phyloP scores from a whole-genome alignment of 2,888 invertebrate genomes.

The Lobophora halterata region DNA sequence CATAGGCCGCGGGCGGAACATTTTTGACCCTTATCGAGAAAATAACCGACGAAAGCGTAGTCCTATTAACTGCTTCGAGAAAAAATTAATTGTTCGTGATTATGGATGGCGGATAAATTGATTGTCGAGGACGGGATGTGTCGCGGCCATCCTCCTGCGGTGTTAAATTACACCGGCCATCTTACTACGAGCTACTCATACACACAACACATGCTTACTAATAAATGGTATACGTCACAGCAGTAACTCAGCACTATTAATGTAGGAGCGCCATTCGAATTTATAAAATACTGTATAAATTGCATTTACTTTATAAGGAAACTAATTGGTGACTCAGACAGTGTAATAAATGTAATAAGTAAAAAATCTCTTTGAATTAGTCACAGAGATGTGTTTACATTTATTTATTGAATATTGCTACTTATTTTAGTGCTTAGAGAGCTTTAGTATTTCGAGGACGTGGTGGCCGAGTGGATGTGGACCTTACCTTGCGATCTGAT shows the following conservation, averaged over 20 bases:
- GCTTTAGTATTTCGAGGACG: no score
- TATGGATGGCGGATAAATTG: conserved; percentile 71
- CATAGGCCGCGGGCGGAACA: conserved; percentile 67
- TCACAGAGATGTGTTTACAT: conserved; percentile 25
- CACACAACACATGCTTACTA: conserved; percentile 29
- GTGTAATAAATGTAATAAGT: conserved; percentile 34
- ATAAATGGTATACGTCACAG: conserved; percentile 43
- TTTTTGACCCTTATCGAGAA: conserved; percentile 76
- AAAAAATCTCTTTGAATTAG: conserved; percentile 33
- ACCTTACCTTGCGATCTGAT: no score
- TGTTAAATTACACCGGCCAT: conserved; percentile 42
- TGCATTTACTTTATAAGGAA: conserved; percentile 38
- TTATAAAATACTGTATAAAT: conserved; percentile 43
- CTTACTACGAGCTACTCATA: conserved; percentile 6
- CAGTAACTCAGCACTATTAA: conserved; percentile 43
- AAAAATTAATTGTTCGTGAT: conserved; percentile 74
- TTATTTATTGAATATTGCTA: conserved; percentile 16
- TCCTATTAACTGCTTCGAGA: conserved; percentile 62
- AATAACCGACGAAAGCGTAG: conserved; percentile 69
- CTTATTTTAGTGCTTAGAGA: background rate
- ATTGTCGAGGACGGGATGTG: conserved; percentile 59
- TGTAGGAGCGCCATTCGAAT: conserved; percentile 40
- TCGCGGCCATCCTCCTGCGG: conserved; percentile 45
- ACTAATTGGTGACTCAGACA: conserved; percentile 37
- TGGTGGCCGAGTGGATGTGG: no score